Evolutionary conservation across 2,113 vertebrate species (phyloP), one percentile per base, ranked within the genome.

Genomic region (Arenaria interpres): DNA sequence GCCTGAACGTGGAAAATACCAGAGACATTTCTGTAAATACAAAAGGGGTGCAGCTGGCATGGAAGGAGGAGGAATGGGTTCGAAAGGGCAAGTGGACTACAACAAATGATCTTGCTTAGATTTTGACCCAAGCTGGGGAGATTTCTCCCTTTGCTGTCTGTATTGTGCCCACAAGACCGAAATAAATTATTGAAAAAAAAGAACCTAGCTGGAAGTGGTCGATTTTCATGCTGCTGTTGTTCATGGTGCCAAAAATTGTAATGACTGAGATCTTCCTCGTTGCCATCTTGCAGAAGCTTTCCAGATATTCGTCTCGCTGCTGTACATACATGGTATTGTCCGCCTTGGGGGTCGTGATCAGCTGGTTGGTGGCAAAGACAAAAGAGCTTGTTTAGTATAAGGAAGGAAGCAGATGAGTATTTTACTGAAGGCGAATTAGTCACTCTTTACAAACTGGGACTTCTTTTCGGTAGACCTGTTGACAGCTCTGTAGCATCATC

Each of bases 241-340:
- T 98, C 96, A 99, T 94, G 46, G 98, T 98, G 91, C 99, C 99
- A 25, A 99, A 99, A 96, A 99, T 98, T 60, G 99, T 99, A 96
- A 99, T 98, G 95, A 99, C 99, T 24, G 99, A 99, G 37, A 99
- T 98, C 89, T 98, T 99, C 95, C 99, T 98, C 8, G 99, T 98
- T 93, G 99, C 99, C 99, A 99, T 99, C 97, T 99, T 99, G 98
- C 99, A 99, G 98, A 99, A 99, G 33, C 98, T 98, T 95, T 99
- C 99, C 98, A 99, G 98, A 67, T 99, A 99, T 28, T 99, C 99
- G 0, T 99, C 99, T 69, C 99, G 98, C 97, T 99, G 99, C 96
- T 99, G 99, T 25, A 98, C 97, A 2, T 99, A 99, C 99, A 99
- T 99, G 62, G 91, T 98, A 97, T 98, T 98, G 76, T 99, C 99